A percentile compares a stretch with the other conserved stretches of the same genome.
These are phyloP conservation scores for Melangyna quadrimaculata DNA, from an alignment of 2,888 invertebrate genomes.

Conservation along the genomic window DNA sequence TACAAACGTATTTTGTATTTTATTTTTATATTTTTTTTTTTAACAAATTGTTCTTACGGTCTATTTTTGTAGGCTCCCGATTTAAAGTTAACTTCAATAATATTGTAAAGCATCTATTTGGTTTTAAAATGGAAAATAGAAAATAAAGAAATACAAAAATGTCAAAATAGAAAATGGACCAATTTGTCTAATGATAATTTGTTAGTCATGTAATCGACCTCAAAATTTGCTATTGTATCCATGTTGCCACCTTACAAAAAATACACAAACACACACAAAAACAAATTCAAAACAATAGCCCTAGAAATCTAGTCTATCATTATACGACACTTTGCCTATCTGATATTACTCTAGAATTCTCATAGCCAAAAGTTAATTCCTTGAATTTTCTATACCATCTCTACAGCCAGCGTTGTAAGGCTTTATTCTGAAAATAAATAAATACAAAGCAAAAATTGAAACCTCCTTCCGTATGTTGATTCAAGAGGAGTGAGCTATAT, in stretches of 20 bases:
- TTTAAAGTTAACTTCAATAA: too few species aligned
- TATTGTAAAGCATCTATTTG: too few species aligned
- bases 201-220: neutral
- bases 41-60: too few species aligned
- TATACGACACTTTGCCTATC: constrained; percentile 25
- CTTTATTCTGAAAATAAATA: neutral
- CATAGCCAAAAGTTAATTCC: constrained; percentile 43
- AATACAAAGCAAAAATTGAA: constrained; percentile 6
- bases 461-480: constrained; percentile 45
- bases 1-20: too few species aligned
- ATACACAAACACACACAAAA: neutral
- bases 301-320: constrained; percentile 45
- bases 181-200: neutral
- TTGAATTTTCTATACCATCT: neutral
- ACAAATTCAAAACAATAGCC: neutral
- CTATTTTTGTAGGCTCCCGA: too few species aligned
- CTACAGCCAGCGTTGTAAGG: neutral
- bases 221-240: neutral
- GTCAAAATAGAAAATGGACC: neutral
- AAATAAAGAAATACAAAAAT: neutral
- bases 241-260: neutral
- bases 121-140: too few species aligned
- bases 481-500: neutral
- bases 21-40: too few species aligned
- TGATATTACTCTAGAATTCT: constrained; percentile 5